Conservation (phyloP, 1,140 invertebrate genomes). For the Cydia strobilella region DNA sequence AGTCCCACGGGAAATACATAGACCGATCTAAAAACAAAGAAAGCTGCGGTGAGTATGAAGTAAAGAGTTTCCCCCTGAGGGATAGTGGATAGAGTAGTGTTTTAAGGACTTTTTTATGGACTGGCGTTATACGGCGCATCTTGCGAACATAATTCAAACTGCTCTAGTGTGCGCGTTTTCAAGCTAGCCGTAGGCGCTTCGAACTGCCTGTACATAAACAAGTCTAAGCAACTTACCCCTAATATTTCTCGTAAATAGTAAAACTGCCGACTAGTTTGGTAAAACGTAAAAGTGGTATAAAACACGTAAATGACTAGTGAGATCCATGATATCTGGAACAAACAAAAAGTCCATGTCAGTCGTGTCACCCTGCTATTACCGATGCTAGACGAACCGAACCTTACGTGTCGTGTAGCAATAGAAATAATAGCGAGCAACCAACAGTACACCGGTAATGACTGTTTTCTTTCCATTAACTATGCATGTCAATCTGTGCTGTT, state of each 20-base stretch:
- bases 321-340: slow-evolving; percentile 77
- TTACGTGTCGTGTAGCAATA: slow-evolving; percentile 24
- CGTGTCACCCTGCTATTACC: slow-evolving; percentile 22
- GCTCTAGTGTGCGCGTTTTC: background rate
- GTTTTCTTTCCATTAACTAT: slow-evolving; percentile 29
- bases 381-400: background rate
- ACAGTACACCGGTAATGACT: slow-evolving; percentile 21
- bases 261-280: slow-evolving; percentile 61
- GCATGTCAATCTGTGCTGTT: slow-evolving; percentile 17
- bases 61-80: background rate
- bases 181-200: background rate
- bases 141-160: background rate
- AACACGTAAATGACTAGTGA: slow-evolving; percentile 72
- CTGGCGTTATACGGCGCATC: background rate
- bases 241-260: slow-evolving; percentile 68
- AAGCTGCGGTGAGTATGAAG: slow-evolving; percentile 34
- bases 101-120: background rate
- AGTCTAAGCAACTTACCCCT: slow-evolving; percentile 58
- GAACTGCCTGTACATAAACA: background rate
- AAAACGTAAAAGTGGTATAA: slow-evolving; percentile 70
- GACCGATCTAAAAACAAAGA: slow-evolving; percentile 60
- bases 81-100: background rate
- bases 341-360: slow-evolving; percentile 41
- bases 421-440: slow-evolving; percentile 14
- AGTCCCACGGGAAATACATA: slow-evolving; percentile 69